These are phyloP conservation scores for Cryptotermes secundus DNA, from an alignment of 1,140 invertebrate genomes.

Conservation along the genomic window DNA sequence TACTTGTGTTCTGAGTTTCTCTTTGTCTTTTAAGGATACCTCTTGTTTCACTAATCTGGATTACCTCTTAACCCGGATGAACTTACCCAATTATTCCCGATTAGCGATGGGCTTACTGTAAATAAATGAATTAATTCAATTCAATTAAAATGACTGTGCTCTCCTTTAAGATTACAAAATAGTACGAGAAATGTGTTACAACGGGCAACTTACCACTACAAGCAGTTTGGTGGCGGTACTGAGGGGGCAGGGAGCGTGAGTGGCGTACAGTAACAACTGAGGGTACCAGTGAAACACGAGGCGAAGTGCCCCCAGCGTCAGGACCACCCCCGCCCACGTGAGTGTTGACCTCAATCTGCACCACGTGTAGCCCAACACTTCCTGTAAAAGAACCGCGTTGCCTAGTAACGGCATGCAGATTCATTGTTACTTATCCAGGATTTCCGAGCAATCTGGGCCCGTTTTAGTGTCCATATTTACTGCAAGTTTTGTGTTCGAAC, in stretches of 20 bases:
- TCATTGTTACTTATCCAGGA: neutral
- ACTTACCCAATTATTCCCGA: too few relatives aligned
- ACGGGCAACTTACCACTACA: conserved; percentile 61
- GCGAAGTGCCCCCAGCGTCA: conserved; percentile 72
- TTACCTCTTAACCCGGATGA: too few relatives aligned
- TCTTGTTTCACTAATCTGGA: too few relatives aligned
- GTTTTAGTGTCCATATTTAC: too few relatives aligned
- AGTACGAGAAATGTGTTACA: too few relatives aligned
- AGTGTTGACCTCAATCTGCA: conserved; percentile 40
- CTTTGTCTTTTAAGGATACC: too few relatives aligned
- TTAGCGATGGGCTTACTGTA: too few relatives aligned
- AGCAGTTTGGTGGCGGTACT: conserved; percentile 73
- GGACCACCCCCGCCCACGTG: conserved; percentile 61
- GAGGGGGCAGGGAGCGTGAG: conserved; percentile 68
- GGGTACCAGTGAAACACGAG: conserved; percentile 88
- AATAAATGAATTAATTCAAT: too few relatives aligned
- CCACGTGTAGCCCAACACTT: neutral
- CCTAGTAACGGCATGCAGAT: neutral
- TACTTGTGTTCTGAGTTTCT: too few relatives aligned
- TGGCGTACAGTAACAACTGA: conserved; percentile 71
- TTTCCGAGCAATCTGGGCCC: neutral
- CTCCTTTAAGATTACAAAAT: too few relatives aligned
- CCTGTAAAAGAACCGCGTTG: neutral
- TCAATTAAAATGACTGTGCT: too few relatives aligned
- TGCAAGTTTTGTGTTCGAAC: too few relatives aligned